Evolutionary conservation across 2,797 vertebrate genomes (phyloP), one percentile per base, ranked within the genome.

Genomic region (Peromyscus attwateri): DNA sequence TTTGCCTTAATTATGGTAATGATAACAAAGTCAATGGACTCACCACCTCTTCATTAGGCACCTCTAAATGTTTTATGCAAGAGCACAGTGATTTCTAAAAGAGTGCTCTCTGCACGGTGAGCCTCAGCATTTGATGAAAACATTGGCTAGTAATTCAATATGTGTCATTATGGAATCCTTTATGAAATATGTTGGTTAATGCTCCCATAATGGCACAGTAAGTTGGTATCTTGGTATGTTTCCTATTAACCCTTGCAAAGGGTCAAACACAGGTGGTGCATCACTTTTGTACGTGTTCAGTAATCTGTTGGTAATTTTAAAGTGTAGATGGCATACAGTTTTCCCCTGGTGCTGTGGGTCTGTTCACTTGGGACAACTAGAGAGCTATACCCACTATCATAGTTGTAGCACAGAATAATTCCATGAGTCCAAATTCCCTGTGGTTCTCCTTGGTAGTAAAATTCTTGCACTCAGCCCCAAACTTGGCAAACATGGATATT

Each of bases 1-100:
- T 97, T 97, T 91, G 93, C 57, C 90, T 97, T 97, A 95, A 97
- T 97, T 97, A 93, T 91, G 70, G 90, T 96, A 92, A 96, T 97
- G 94, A 95, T 94, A 96, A 95, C 92, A 96, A 96, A 97, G 94
- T 92, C 94, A 95, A 11, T 95, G 95, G 92, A 95, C 90, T 96
- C 84, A 70, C 57, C 75, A 95, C 88, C 91, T 97, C 88, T 95
- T 91, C 92, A 95, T 95, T 97, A 97, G 95, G 57, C 52, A 81
- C 73, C 62, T 97, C 87, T 34, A 66, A 92, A 97, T 97, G 89
- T 95, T 97, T 98, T 96, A 95, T 95, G 95, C 88, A 96, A 70
- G 94, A 95, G 81, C 62, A 70, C 49, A 62, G 11, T 83, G 34
- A 82, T 85, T 55, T 94, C 64, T 87, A 84, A 95, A 75, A 82